Base-by-base conservation (phyloP, 2,113 vertebrate species). In the Paratilapia polleni region DNA sequence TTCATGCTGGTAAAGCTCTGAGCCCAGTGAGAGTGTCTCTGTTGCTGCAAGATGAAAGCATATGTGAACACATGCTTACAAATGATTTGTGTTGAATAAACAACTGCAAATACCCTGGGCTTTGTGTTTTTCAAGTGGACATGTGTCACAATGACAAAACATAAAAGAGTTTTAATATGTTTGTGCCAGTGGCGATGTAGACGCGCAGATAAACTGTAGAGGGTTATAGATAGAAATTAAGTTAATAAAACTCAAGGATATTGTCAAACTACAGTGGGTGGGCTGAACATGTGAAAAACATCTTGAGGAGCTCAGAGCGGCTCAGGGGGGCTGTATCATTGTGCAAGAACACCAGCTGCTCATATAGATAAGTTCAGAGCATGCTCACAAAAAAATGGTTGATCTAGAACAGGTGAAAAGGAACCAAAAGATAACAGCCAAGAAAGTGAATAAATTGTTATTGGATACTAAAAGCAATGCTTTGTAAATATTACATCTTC, bases 11-110 rank as follows among this genome's bases (percentile, higher is more conserved):
- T 61, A 49, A 28, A 56, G 34, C 62, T 80, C 61, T 24, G 59
- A 86, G 31, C 56, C 74, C 68, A 17, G 3, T 14, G 49, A 88
- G 60, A 68, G 19, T 1, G 63, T 47, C 62, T 73, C 62, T 80
- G 77, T 52, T 70, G 76, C 75, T 61, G 84, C 41, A 34, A 76
- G 84, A 89, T 89, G 84, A 89, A 88, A 87, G 87, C 64, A 54
- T 31, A 28, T 2, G 22, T 75, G 58, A 82, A 41, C 36, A 52
- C 74, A 62, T 52, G 47, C 59, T 78, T 31, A 58, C 70, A 61
- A 78, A 77, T 80, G 54, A 77, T 58, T 52, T 14, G 52, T 60
- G 43, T 81, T 49, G 59, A 77, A 83, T 75, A 66, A 78, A 47
- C 1, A 28, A 68, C 24, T 11, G 31, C 54, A 54, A 36, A 60